Conservation (phyloP, 2,797 vertebrate species). For the Schizopygopsis pylzovi region DNA sequence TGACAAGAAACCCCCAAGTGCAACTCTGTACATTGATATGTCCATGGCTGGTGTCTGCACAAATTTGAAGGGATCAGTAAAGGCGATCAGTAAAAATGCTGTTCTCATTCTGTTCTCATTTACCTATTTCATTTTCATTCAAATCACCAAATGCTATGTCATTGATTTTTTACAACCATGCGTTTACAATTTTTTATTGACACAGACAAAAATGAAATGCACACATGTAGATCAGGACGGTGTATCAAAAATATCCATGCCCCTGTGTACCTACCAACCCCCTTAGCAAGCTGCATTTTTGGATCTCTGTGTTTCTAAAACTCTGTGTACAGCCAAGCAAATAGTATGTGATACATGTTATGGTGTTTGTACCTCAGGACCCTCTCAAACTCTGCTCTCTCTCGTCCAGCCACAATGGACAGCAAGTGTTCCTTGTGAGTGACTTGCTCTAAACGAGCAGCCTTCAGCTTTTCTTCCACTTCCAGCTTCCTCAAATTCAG, state of each 20-base stretch:
- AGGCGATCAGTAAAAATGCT: neutral
- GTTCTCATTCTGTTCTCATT: neutral
- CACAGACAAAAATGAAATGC: neutral
- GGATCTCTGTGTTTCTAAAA: neutral
- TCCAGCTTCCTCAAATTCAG: constrained; percentile 66
- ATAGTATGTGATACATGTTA: no score
- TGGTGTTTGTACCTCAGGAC: constrained; percentile 79
- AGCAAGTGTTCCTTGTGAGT: constrained; percentile 79
- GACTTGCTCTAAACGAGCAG: constrained; percentile 81
- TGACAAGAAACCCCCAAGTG: neutral
- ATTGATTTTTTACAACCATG: neutral
- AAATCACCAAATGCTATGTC: no score
- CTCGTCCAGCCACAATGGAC: constrained; percentile 81
- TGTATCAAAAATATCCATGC: neutral
- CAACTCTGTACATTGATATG: neutral
- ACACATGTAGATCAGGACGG: neutral
- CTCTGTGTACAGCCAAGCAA: neutral
- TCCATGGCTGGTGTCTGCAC: no score
- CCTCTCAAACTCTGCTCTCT: constrained; percentile 84
- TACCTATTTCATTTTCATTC: no score
- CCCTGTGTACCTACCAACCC: neutral
- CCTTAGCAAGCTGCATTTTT: neutral
- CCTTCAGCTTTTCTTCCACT: constrained; percentile 73
- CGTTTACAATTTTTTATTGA: neutral
- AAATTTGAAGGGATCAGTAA: neutral